Evolutionary conservation across 37 sponge, comb jelly and placozoan species (phyloP).

Genomic region (Chondrilla cf. caribensis): DNA sequence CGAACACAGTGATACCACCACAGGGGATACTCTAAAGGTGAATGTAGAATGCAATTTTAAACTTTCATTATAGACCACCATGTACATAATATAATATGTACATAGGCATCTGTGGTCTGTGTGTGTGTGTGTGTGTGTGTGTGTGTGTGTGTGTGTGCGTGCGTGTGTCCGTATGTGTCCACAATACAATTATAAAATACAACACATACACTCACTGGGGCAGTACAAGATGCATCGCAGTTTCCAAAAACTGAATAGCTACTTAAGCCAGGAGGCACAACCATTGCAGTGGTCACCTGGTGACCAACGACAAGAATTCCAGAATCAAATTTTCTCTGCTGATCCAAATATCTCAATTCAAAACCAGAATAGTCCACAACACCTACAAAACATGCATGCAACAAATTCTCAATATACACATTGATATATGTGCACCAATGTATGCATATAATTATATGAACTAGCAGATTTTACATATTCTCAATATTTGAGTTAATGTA

Average conservation of each 20-base stretch:
- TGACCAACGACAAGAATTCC: background rate
- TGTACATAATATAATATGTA: background rate
- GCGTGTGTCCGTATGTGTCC: too few species aligned
- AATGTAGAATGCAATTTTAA: background rate
- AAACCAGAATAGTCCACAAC: background rate
- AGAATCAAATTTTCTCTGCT: background rate
- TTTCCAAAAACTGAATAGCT: background rate
- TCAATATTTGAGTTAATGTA: too few species aligned
- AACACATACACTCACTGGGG: background rate
- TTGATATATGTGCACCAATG: too few species aligned
- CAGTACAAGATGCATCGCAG: background rate
- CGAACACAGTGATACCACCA: slow-evolving; percentile 31
- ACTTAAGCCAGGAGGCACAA: background rate
- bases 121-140: too few species aligned
- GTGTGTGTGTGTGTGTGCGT: too few species aligned
- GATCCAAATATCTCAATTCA: background rate
- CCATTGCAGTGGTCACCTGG: background rate
- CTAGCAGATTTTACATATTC: too few species aligned
- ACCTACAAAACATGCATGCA: background rate
- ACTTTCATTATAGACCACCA: too few species aligned
- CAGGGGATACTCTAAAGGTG: background rate
- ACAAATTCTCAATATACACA: too few species aligned
- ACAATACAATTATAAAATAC: too few species aligned
- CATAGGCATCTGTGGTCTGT: too few species aligned
- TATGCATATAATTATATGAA: too few species aligned